A percentile compares a stretch with the other conserved stretches of the same genome.
These are phyloP conservation scores for Mycteria americana DNA, from an alignment of 2,797 vertebrate species.

Conservation along the genomic window DNA sequence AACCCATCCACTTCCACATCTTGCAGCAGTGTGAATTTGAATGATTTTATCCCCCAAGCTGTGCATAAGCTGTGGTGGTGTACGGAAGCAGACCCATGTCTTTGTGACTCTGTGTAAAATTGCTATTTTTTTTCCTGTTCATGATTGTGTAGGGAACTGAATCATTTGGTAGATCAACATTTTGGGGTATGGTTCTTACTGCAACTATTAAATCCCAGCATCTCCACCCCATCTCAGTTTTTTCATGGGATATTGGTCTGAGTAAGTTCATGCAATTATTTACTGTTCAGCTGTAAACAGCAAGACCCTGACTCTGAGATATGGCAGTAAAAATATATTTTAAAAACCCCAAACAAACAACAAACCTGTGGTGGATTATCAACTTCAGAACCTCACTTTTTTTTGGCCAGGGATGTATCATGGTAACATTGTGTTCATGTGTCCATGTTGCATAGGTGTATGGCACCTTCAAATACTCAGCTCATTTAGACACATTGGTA, in stretches of 20 bases:
- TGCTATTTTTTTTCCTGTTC: not conserved
- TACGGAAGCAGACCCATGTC: too few relatives aligned
- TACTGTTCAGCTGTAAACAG: not conserved
- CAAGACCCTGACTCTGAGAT: not conserved
- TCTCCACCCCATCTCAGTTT: not conserved
- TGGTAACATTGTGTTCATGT: not conserved
- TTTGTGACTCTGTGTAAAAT: not conserved
- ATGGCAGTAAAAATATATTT: not conserved
- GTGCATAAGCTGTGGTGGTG: not conserved
- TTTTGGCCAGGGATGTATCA: not conserved
- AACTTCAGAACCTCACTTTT: not conserved
- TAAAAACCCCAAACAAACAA: not conserved
- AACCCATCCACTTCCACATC: not conserved
- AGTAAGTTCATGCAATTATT: not conserved
- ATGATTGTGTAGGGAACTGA: not conserved
- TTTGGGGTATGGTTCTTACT: not conserved
- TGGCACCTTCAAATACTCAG: not conserved
- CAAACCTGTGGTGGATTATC: not conserved
- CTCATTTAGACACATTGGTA: not conserved
- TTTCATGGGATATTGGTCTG: not conserved
- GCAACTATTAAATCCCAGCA: not conserved
- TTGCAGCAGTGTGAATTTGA: not conserved
- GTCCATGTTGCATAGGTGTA: too few relatives aligned
- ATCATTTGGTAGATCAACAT: not conserved
- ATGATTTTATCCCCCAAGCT: too few relatives aligned